phyloP scores from a whole-genome alignment of 1,140 invertebrate species.

The Homarus americanus region DNA sequence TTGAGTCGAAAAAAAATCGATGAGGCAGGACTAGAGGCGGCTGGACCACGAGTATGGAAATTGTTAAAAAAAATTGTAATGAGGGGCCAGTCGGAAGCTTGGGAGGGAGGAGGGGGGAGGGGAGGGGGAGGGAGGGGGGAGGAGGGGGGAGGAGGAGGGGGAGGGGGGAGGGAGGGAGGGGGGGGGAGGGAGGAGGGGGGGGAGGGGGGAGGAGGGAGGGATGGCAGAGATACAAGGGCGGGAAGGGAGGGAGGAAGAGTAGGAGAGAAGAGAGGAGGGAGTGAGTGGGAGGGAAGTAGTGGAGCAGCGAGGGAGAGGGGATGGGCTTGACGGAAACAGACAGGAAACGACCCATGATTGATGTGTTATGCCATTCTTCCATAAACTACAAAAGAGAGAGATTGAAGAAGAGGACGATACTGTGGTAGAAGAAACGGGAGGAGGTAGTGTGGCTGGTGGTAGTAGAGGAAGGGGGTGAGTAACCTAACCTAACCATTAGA shows the following conservation, averaged over 20 bases:
- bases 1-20: constrained; percentile 49
- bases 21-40: constrained; percentile 31
- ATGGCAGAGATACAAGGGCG: constrained; percentile 17
- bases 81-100: constrained; percentile 27
- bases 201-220: background rate
- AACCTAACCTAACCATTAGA: too few relatives aligned
- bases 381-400: too few relatives aligned
- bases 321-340: too few relatives aligned
- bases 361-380: too few relatives aligned
- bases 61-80: constrained; percentile 48
- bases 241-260: background rate
- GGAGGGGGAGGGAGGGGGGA: too few relatives aligned
- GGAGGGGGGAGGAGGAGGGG: too few relatives aligned
- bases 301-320: background rate
- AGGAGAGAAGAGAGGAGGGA: background rate
- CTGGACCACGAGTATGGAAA: constrained; percentile 47
- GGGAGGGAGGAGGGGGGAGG: background rate
- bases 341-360: too few relatives aligned
- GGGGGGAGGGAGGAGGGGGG: background rate
- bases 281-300: background rate
- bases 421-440: too few relatives aligned
- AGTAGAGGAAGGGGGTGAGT: too few relatives aligned
- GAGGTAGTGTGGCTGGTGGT: too few relatives aligned
- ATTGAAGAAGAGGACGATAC: too few relatives aligned
- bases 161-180: background rate